Conservation (phyloP, 1,140 invertebrate species). For the Rhopalosiphum maidis region DNA sequence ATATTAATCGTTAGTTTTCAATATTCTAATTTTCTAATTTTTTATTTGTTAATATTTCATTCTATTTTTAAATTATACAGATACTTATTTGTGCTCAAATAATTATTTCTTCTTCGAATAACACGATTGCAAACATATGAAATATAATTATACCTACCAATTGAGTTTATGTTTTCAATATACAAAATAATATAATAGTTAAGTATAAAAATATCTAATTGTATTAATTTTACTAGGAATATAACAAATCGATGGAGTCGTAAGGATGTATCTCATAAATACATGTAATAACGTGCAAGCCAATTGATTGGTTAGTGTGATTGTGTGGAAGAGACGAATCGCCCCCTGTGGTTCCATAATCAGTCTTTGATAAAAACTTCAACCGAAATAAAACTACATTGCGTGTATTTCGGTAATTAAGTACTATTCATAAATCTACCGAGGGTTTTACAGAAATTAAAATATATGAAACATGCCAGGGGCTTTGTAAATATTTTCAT, state of each 20-base stretch:
- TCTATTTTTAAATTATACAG: neutral
- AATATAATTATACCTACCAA: neutral
- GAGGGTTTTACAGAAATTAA: neutral
- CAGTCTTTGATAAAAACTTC: neutral
- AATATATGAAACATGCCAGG: neutral
- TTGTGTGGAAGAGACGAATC: neutral
- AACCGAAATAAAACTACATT: neutral
- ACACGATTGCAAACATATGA: neutral
- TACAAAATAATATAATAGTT: neutral
- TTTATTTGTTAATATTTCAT: neutral
- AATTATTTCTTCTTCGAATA: neutral
- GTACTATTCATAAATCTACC: neutral
- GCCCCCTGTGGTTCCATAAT: neutral
- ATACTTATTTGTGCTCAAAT: neutral
- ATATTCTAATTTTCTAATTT: no score
- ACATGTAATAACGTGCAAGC: neutral
- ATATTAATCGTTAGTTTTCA: neutral
- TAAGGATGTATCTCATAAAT: neutral
- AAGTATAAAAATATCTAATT: neutral
- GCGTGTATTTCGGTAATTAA: neutral
- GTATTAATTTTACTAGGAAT: neutral
- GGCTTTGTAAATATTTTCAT: neutral
- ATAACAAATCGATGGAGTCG: neutral
- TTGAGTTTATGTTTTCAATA: neutral
- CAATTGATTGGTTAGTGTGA: neutral